Conservation (phyloP, 2,888 invertebrate genomes). For the Operophtera brumata region DNA sequence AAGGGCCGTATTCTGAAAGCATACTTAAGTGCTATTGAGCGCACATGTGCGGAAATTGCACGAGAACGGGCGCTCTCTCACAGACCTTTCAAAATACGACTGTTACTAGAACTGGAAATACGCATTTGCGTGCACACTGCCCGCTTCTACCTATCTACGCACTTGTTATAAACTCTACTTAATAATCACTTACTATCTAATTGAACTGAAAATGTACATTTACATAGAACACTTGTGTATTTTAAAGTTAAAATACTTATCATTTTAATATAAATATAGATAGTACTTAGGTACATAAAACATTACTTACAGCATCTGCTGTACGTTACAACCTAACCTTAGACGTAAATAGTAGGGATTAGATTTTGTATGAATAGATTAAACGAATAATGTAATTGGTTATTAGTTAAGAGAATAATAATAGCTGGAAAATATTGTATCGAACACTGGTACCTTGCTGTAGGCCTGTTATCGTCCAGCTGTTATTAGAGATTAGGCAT, state of each 20-base stretch:
- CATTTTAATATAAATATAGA: slow-evolving; percentile 73
- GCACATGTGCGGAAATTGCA: too few relatives aligned
- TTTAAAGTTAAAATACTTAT: slow-evolving; percentile 70
- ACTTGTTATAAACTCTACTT: slow-evolving; percentile 39
- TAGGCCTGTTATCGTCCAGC: slow-evolving; percentile 53
- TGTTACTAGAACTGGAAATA: slow-evolving; percentile 30
- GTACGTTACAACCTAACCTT: slow-evolving; percentile 67
- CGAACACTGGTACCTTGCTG: slow-evolving; percentile 64
- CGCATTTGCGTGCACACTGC: slow-evolving; percentile 21
- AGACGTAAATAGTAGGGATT: slow-evolving; percentile 69
- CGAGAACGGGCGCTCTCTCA: too few relatives aligned
- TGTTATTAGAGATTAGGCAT: slow-evolving; percentile 1
- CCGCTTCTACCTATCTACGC: slow-evolving; percentile 38
- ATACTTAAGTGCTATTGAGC: too few relatives aligned
- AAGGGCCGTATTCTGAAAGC: too few relatives aligned
- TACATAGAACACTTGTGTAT: slow-evolving; percentile 72
- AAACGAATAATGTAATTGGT: slow-evolving; percentile 50
- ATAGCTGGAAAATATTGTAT: slow-evolving; percentile 39
- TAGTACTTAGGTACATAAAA: slow-evolving; percentile 61
- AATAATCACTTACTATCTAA: slow-evolving; percentile 56
- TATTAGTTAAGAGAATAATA: slow-evolving; percentile 35
- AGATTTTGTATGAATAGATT: slow-evolving; percentile 58
- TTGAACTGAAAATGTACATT: slow-evolving; percentile 76
- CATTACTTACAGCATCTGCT: slow-evolving; percentile 64
- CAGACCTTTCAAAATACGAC: too few relatives aligned